Evolutionary conservation across 2,113 vertebrate species (phyloP).

Genomic region (Lanius collurio): DNA sequence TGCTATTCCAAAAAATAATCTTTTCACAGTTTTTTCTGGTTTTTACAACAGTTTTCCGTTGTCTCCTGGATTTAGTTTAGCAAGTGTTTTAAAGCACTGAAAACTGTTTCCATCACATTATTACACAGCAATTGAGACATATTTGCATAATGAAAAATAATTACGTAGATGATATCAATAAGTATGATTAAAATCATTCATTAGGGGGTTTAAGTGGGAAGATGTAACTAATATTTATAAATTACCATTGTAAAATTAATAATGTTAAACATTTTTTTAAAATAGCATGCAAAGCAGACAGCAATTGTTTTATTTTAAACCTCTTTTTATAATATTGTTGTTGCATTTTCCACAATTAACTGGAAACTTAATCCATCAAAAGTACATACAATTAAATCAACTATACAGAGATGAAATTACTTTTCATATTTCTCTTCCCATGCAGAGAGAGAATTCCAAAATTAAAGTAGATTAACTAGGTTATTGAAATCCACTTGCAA

Average conservation of each 20-base stretch:
- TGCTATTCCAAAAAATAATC: neutral
- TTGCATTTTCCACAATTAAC: constrained; percentile 52
- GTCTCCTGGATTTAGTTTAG: neutral
- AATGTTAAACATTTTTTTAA: neutral
- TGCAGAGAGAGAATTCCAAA: constrained; percentile 51
- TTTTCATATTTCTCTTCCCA: constrained; percentile 43
- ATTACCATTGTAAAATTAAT: constrained; percentile 49
- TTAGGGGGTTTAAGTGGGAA: neutral
- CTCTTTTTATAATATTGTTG: neutral
- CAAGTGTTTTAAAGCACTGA: neutral
- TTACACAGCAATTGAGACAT: neutral
- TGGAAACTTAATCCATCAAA: constrained; percentile 65
- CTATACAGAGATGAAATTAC: constrained; percentile 65
- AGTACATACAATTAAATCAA: constrained; percentile 65
- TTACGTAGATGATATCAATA: constrained; percentile 48
- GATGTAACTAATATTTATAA: constrained; percentile 54
- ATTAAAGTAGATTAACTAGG: constrained; percentile 60
- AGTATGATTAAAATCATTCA: constrained; percentile 38
- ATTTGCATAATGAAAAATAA: constrained; percentile 67
- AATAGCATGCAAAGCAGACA: neutral
- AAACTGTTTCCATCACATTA: neutral
- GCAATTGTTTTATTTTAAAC: constrained; percentile 53
- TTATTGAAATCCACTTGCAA: constrained; percentile 49
- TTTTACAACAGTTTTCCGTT: neutral
- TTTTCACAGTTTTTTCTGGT: neutral